phyloP scores from a whole-genome alignment of 2,888 invertebrate genomes.

The Pseudanteris insignis region DNA sequence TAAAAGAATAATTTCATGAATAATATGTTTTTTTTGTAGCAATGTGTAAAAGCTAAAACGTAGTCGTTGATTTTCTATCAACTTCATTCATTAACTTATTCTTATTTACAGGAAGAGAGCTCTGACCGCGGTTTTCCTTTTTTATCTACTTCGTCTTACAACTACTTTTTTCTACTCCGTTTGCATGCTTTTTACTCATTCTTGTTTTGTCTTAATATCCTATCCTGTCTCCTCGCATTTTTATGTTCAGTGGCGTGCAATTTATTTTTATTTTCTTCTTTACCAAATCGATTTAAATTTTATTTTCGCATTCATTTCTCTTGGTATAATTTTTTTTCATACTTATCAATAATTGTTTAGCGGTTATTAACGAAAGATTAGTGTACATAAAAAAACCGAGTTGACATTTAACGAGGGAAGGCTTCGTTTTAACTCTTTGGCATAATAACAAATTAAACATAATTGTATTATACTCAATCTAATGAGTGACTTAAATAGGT shows the following conservation, averaged over 20 bases:
- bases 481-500: constrained; percentile 34
- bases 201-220: constrained; percentile 29
- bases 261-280: constrained; percentile 43
- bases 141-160: constrained; percentile 20
- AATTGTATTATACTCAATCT: constrained; percentile 29
- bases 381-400: no score
- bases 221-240: constrained; percentile 32
- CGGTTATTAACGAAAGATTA: no score
- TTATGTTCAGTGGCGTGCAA: constrained; percentile 36
- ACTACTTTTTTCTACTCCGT: constrained; percentile 29
- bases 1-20: no score
- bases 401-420: no score
- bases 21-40: no score
- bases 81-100: constrained; percentile 56
- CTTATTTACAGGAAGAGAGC: constrained; percentile 57
- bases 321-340: no score
- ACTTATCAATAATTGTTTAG: no score
- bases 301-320: no score
- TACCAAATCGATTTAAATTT: no score
- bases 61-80: constrained; percentile 37
- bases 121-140: constrained; percentile 40
- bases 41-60: constrained; percentile 39
- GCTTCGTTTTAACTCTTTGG: no score
- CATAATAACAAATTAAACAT: constrained; percentile 11
- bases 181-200: constrained; percentile 31